Evolutionary conservation across 2,888 invertebrate genomes (phyloP).

Genomic region (Agrochola macilenta): DNA sequence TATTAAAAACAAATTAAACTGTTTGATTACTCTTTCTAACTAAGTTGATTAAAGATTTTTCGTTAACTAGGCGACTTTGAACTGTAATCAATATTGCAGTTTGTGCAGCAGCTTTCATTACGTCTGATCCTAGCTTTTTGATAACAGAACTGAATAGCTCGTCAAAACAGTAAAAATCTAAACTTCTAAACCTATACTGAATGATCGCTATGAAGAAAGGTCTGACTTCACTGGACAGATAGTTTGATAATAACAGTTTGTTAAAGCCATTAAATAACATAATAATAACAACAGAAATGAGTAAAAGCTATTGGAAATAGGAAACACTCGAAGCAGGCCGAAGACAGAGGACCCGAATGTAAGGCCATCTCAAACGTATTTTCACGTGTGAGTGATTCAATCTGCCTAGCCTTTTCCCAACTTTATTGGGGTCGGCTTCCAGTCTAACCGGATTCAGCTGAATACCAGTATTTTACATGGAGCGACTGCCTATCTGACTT

Average conservation of each 20-base stretch:
- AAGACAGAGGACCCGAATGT: slow-evolving; percentile 8
- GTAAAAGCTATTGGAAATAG: not conserved
- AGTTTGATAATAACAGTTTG: too few relatives aligned
- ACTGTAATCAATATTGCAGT: not conserved
- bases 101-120: too few relatives aligned
- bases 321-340: not conserved
- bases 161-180: not conserved
- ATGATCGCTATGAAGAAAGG: not conserved
- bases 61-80: not conserved
- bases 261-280: not conserved
- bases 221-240: too few relatives aligned
- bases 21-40: not conserved
- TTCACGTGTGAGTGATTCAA: slow-evolving; percentile 2
- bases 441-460: too few relatives aligned
- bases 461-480: too few relatives aligned
- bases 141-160: not conserved
- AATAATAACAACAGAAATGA: not conserved
- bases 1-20: not conserved
- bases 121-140: not conserved
- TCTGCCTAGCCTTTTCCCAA: too few relatives aligned
- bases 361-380: not conserved
- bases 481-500: too few relatives aligned
- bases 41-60: slow-evolving; percentile 26
- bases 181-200: not conserved
- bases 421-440: too few relatives aligned